Evolutionary conservation across 2,113 vertebrate genomes (phyloP), one percentile per base, ranked within the genome.

Genomic region (Psilopogon haemacephalus): DNA sequence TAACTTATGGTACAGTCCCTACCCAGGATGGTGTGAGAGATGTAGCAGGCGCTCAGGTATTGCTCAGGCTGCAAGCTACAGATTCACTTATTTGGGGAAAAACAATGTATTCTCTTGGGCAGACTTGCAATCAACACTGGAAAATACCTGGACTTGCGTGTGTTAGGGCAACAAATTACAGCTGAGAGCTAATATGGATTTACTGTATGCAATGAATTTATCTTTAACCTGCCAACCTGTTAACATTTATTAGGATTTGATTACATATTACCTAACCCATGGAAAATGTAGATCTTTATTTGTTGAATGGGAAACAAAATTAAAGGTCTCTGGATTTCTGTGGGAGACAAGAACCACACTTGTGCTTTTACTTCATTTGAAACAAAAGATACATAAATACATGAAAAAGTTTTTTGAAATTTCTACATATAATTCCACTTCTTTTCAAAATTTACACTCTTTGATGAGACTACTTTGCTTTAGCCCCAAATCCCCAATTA

Each of bases 211-310:
- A 95, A 94, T 88, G 5, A 77, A 91, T 83, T 88, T 90, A 50
- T 82, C 67, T 72, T 82, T 72, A 90, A 89, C 50, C 40, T 87
- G 50, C 5, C 44, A 79, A 40, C 30, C 13, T 90, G 86, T 88
- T 92, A 84, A 81, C 12, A 8, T 89, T 93, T 83, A 95, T 91
- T 80, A 86, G n/a, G 37, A 81, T 86, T 81, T 73, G n/a, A 62
- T 89, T 73, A 63, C 26, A 7, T 52, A 26, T 94, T 92, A 74
- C 52, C 16, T 80, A 94, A 89, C 27, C 28, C 24, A 59, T 55
- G 35, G 42, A 63, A 90, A 89, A 86, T 44, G 4, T 55, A 94
- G 62, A 76, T 44, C 38, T 88, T 81, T 69, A 64, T 86, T 84
- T 96, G 80, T 77, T 38, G 50, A 54, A 18, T 75, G 23, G 26